Evolutionary conservation across 2,888 invertebrate genomes (phyloP).

Genomic region (Synergus gifuensis): DNA sequence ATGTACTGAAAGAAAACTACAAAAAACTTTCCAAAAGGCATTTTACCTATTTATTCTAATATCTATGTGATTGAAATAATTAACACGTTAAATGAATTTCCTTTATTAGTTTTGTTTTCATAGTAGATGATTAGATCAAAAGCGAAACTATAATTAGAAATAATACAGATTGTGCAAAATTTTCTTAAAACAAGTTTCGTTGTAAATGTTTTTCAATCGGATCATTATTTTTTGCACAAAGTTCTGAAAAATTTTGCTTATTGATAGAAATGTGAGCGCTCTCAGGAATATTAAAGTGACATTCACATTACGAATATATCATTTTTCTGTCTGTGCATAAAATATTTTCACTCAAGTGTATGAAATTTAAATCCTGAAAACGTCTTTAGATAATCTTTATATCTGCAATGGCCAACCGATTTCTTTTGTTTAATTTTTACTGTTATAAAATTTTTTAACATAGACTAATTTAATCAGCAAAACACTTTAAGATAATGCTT

Average conservation of each 20-base stretch:
- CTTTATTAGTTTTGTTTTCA: background rate
- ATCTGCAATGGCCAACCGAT: background rate
- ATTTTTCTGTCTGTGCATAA: background rate
- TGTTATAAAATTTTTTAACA: background rate
- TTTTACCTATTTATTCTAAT: conserved; percentile 26
- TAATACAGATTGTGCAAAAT: background rate
- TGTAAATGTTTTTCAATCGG: background rate
- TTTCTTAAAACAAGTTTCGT: background rate
- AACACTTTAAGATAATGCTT: background rate
- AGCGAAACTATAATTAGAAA: background rate
- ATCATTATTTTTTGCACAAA: background rate
- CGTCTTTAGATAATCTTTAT: background rate
- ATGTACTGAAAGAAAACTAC: conserved; percentile 5
- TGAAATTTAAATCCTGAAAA: background rate
- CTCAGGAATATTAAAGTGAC: background rate
- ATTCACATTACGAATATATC: background rate
- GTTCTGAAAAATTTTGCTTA: background rate
- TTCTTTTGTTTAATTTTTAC: background rate
- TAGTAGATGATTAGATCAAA: background rate
- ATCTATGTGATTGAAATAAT: conserved; percentile 10
- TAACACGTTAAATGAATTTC: background rate
- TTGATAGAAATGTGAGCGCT: background rate
- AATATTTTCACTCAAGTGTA: background rate
- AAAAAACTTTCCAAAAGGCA: conserved; percentile 9
- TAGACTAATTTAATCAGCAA: background rate